Evolutionary conservation across 2,797 vertebrate genomes (phyloP).

Genomic region (Notolabrus celidotus): DNA sequence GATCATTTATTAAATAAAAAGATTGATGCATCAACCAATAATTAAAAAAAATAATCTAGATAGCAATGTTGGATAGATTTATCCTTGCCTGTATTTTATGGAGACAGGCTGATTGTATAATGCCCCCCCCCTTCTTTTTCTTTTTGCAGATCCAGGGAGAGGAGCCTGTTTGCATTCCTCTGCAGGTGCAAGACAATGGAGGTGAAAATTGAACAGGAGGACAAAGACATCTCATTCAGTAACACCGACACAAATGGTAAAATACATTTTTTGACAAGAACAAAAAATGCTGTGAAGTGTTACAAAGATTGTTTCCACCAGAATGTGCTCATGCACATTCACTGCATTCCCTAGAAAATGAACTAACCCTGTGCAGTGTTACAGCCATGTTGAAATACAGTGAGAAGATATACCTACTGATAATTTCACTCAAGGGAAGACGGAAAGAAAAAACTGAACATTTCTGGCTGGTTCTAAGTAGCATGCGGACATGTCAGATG

Average conservation of each 20-base stretch:
- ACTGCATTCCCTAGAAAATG: no score
- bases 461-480: conserved; percentile 52
- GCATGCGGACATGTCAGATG: conserved; percentile 80
- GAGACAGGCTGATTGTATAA: not conserved
- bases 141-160: conserved; percentile 64
- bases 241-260: conserved; percentile 97
- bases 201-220: conserved; percentile 94
- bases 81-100: not conserved
- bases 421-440: conserved; percentile 32
- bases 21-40: not conserved
- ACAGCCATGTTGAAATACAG: not conserved
- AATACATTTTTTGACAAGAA: conserved; percentile 12
- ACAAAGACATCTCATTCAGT: conserved; percentile 92
- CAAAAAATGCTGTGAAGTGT: no score
- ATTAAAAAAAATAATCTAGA: not conserved
- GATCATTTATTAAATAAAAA: not conserved
- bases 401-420: conserved; percentile 16
- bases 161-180: conserved; percentile 77
- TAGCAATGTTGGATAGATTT: not conserved
- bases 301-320: no score
- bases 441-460: conserved; percentile 1
- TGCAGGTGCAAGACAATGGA: conserved; percentile 90
- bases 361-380: not conserved
- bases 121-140: not conserved
- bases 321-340: no score